Base-by-base conservation (phyloP, 2,113 vertebrate genomes). In the Campylorhamphus procurvoides region DNA sequence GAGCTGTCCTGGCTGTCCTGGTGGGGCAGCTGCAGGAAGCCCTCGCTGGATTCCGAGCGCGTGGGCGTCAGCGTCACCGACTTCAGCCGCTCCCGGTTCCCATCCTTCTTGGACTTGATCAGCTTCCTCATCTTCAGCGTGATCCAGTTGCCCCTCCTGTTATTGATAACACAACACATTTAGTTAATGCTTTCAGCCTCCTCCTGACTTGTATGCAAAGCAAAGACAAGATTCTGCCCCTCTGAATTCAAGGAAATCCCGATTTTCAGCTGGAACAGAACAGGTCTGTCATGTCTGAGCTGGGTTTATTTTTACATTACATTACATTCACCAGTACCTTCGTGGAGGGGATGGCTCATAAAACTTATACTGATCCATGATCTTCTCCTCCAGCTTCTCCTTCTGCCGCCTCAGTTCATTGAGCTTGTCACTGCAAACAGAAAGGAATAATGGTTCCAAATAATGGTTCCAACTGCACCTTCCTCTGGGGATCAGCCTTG, bases 281-380 rank as follows among this genome's bases (percentile, higher is more conserved):
- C 14, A 56, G 14, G 5, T 14, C 33, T n/a, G 55, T n/a, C 31
- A 22, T 7, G 33, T n/a, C 31, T 58, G 31, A 58, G 16, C 19
- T 22, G 28, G 35, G 31, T 7, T 35, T 47, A 64, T 55, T 96
- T 80, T 25, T 12, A 59, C 5, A 91, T 14, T 12, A 59, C 6
- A 91, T 15, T 72, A 33, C 3, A 22, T 72, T 67, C 55, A 89
- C 24, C 9, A 50, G 67, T 98, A 99, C 99, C 99, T 99, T 98
- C 99, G 98, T 62, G 99, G 99, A 46, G 99, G 99, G 64, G 99
- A 99, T 42, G 99, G 99, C 66, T 99, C 99, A 59, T 99, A 99
- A 96, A 99, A 99, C 90, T 99, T 99, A 94, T 99, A 99, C 78
- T 99, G 99, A 97, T 99, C 99, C 99, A 99, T 99, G 94, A 99